These are phyloP conservation scores for Panagrolaimus sp. DNA, from an alignment of 1,140 invertebrate genomes.

Conservation along the genomic window DNA sequence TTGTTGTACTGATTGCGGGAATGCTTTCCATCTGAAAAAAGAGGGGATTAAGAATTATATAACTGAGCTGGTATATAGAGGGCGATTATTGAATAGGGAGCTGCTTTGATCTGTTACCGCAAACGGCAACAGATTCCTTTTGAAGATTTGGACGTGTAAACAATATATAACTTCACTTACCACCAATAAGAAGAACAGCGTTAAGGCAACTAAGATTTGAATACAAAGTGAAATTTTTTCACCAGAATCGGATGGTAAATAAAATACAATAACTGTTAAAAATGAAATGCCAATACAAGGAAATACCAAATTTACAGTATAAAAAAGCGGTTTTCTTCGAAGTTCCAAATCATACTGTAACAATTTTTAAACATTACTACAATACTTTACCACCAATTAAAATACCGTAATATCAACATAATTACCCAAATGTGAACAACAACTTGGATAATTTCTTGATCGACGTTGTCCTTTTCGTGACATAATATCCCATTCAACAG, in stretches of 20 bases:
- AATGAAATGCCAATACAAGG: constrained; percentile 70
- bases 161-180: too few relatives aligned
- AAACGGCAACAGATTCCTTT: too few relatives aligned
- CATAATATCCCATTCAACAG: constrained; percentile 97
- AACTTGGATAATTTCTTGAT: constrained; percentile 84
- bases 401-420: constrained; percentile 81
- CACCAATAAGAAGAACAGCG: constrained; percentile 96
- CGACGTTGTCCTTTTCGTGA: constrained; percentile 79
- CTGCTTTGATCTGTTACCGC: too few relatives aligned
- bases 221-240: constrained; percentile 95
- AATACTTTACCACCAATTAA: neutral
- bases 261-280: constrained; percentile 65
- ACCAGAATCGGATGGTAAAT: constrained; percentile 89
- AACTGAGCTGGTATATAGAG: too few relatives aligned
- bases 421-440: constrained; percentile 66
- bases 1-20: constrained; percentile 90
- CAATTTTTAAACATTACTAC: neutral
- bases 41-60: too few relatives aligned
- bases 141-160: neutral
- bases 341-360: constrained; percentile 60
- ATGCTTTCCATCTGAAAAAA: constrained; percentile 88
- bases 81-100: too few relatives aligned
- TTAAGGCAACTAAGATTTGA: constrained; percentile 93
- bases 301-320: constrained; percentile 90
- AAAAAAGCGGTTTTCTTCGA: constrained; percentile 87